Percentiles rank a stretch among this genome's conserved stretches.
Evolutionary conservation across 1,140 invertebrate species (phyloP).

Genomic region (Eufriesea mexicana): DNA sequence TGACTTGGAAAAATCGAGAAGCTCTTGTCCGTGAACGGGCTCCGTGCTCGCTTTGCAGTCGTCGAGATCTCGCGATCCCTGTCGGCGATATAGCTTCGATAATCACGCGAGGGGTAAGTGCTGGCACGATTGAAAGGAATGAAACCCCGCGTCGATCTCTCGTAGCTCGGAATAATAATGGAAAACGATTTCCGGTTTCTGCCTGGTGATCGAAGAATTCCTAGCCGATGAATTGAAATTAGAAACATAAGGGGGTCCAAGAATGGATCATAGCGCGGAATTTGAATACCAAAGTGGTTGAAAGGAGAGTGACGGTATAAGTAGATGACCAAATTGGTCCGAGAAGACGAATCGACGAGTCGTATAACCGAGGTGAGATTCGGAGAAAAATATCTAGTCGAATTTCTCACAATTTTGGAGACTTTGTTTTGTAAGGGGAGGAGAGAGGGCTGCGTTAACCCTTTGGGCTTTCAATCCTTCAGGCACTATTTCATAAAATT

Average conservation of each 20-base stretch:
- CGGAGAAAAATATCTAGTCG: not conserved
- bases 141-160: not conserved
- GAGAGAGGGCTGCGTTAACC: too few relatives aligned
- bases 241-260: not conserved
- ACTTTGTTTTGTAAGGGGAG: not conserved
- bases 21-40: too few relatives aligned
- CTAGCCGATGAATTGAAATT: not conserved
- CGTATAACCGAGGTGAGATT: not conserved
- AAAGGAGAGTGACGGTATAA: not conserved
- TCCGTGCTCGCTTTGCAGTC: not conserved
- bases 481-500: too few relatives aligned
- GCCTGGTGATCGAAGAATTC: not conserved
- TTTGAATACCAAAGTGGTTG: not conserved
- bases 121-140: not conserved
- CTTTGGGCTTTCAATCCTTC: too few relatives aligned
- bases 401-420: not conserved
- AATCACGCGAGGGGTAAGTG: not conserved
- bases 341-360: not conserved
- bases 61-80: not conserved
- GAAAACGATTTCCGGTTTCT: not conserved
- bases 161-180: not conserved
- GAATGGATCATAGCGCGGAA: not conserved
- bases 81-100: not conserved
- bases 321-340: not conserved
- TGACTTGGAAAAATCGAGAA: not conserved